Percentiles rank a stretch among this genome's conserved stretches.
Evolutionary conservation across 2,888 invertebrate species (phyloP).

Genomic region (Pyrgus malvae): DNA sequence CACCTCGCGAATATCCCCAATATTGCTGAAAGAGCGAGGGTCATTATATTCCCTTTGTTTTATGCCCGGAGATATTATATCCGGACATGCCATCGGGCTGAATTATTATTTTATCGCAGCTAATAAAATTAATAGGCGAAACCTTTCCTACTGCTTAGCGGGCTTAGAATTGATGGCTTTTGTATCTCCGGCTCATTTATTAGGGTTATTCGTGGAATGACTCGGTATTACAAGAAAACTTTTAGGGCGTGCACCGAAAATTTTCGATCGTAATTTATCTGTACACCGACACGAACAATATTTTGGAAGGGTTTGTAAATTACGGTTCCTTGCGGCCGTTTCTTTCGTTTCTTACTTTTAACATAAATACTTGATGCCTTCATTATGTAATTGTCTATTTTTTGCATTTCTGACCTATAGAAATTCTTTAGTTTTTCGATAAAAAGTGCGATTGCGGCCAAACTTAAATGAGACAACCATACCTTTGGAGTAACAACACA

Average conservation of each 20-base stretch:
- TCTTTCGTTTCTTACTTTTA: not conserved
- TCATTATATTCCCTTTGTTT: slow-evolving; percentile 71
- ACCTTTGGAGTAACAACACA: too few relatives aligned
- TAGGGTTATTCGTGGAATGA: slow-evolving; percentile 6
- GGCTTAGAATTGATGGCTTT: slow-evolving; percentile 37
- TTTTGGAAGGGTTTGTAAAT: not conserved
- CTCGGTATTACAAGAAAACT: slow-evolving; percentile 1
- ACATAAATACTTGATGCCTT: not conserved
- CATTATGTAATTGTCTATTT: too few relatives aligned
- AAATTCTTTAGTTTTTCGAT: too few relatives aligned
- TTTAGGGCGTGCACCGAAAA: slow-evolving; percentile 2
- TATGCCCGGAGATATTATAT: slow-evolving; percentile 68
- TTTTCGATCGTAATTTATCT: not conserved
- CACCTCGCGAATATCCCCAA: slow-evolving; percentile 69
- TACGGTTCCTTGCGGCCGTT: not conserved
- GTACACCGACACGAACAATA: not conserved
- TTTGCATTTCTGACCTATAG: too few relatives aligned
- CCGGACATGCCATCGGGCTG: slow-evolving; percentile 68
- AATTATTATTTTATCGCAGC: slow-evolving; percentile 67
- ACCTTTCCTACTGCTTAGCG: slow-evolving; percentile 39
- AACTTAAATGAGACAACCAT: too few relatives aligned
- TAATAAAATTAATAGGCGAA: slow-evolving; percentile 47
- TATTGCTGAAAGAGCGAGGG: slow-evolving; percentile 62
- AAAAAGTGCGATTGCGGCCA: too few relatives aligned
- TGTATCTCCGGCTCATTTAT: slow-evolving; percentile 31